Evolutionary conservation across 2,797 vertebrate species (phyloP).

Genomic region (Pogonophryne albipinna): DNA sequence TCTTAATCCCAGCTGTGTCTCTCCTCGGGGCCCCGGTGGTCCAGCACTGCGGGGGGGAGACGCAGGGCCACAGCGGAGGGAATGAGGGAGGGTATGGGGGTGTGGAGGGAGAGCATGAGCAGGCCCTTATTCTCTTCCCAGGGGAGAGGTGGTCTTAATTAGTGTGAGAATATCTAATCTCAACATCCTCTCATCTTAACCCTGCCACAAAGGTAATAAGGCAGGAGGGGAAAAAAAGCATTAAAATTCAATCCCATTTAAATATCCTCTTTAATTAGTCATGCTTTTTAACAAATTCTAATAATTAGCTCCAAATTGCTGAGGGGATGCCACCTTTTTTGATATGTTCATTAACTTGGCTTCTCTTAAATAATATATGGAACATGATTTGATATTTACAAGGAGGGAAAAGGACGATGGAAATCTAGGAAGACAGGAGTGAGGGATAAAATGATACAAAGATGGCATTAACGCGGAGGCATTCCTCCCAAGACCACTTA

Average conservation of each 20-base stretch:
- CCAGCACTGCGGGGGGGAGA: slow-evolving; percentile 49
- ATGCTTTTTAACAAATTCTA: slow-evolving; percentile 90
- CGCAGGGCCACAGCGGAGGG: slow-evolving; percentile 29
- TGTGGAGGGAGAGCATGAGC: slow-evolving; percentile 67
- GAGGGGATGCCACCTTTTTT: slow-evolving; percentile 79
- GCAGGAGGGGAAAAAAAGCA: slow-evolving; percentile 69
- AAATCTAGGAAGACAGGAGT: slow-evolving; percentile 53
- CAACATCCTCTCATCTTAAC: slow-evolving; percentile 88
- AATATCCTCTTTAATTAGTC: slow-evolving; percentile 91
- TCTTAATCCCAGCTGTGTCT: slow-evolving; percentile 74
- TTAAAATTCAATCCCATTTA: slow-evolving; percentile 89
- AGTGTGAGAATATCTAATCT: slow-evolving; percentile 90
- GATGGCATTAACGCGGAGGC: slow-evolving; percentile 55
- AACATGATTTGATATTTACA: slow-evolving; percentile 82
- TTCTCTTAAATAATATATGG: slow-evolving; percentile 87
- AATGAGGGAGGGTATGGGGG: slow-evolving; percentile 22
- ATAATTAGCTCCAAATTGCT: slow-evolving; percentile 88
- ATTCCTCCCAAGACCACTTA: slow-evolving; percentile 74
- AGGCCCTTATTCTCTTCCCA: slow-evolving; percentile 81
- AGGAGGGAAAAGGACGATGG: slow-evolving; percentile 59
- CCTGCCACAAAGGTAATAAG: slow-evolving; percentile 88
- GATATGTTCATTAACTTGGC: slow-evolving; percentile 85
- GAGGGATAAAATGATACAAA: slow-evolving; percentile 64
- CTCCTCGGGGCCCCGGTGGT: slow-evolving; percentile 65
- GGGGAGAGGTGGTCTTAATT: slow-evolving; percentile 86